Base-by-base conservation (phyloP, 2,888 invertebrate species). In the Meganola albula region DNA sequence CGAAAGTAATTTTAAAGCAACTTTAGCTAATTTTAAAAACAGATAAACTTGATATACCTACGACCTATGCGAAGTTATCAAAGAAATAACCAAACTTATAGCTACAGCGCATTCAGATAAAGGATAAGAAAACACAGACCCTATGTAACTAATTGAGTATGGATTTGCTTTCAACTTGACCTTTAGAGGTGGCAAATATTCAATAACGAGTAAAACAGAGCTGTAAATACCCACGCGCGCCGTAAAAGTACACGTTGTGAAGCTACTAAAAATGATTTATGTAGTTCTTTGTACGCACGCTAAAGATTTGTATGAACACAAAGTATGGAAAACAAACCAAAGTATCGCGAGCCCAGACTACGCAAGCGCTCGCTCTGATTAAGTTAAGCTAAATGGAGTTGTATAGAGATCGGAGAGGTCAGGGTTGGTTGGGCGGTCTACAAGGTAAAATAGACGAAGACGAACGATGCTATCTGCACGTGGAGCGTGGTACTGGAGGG, bases 381-480 rank as follows among this genome's bases (percentile, higher is more conserved):
- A 44, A 33, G 25, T 38, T 37, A 23, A 30, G 26, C 30, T 37
- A 37, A 41, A 46, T 43, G 31, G 33, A 42, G 45, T 40, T 41
- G 48, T 47, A 45, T 26, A 35, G 34, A 39, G 35, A 44, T 35
- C 35, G 35, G 37, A 34, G 40, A 53, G 69, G 58, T 57, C 58
- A 32, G 14, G 22, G 41, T 38, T 25, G 31, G 32, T 33, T 54
- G 53, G 52, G 51, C 35, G 37, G 32, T 31, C 43, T 54, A 55
- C 50, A 53, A 61, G 61, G 63, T 66, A 72, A 76, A 75, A 77
- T 75, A 77, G 80, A 80, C 69, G 79, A 78, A 76, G 78, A 78
- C 67, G 76, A 67, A 78, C 69, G 70, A 71, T 70, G 59, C 53
- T 74, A 72, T 72, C 72, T 73, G 67, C 78, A 79, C 78, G 76